A percentile compares a stretch with the other conserved stretches of the same genome.
phyloP scores from a whole-genome alignment of 1,140 invertebrate genomes.

The Schmidtea mediterranea region DNA sequence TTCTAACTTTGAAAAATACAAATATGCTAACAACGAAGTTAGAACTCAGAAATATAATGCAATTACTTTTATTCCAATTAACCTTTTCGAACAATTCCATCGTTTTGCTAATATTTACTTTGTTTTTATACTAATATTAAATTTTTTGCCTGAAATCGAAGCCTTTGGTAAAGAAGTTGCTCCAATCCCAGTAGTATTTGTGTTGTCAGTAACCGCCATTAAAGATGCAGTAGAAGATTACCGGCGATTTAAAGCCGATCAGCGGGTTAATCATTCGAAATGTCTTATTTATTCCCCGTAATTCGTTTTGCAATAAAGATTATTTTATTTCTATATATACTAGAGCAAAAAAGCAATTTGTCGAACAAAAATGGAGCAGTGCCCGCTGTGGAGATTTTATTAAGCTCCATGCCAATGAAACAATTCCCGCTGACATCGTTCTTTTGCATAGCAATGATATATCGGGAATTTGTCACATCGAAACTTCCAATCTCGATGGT shows the following conservation, averaged over 20 bases:
- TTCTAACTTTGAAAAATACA: too few relatives aligned
- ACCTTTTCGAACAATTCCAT: conserved; percentile 87
- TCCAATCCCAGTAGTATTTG: conserved; percentile 46
- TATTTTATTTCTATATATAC: too few relatives aligned
- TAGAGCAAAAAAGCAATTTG: background rate
- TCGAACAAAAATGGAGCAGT: conserved; percentile 46
- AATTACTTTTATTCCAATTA: conserved; percentile 75
- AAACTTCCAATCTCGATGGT: conserved; percentile 30
- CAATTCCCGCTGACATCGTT: conserved; percentile 51
- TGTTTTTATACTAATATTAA: conserved; percentile 66
- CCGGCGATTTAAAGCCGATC: conserved; percentile 9
- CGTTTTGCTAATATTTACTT: conserved; percentile 91
- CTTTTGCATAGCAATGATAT: conserved; percentile 34
- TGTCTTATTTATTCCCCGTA: conserved; percentile 23
- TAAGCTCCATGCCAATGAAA: conserved; percentile 37
- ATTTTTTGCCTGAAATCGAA: conserved; percentile 21
- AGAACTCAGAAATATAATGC: conserved; percentile 75
- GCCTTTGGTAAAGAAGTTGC: conserved; percentile 32
- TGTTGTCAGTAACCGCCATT: conserved; percentile 68
- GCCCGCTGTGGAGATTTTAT: conserved; percentile 60
- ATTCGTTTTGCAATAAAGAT: background rate
- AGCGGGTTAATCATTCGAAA: conserved; percentile 19
- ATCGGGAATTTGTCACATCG: conserved; percentile 25
- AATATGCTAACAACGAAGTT: background rate
- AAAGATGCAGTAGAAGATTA: conserved; percentile 90